Base-by-base conservation (phyloP, 2,888 invertebrate species). In the Rhaphigaster nebulosa region DNA sequence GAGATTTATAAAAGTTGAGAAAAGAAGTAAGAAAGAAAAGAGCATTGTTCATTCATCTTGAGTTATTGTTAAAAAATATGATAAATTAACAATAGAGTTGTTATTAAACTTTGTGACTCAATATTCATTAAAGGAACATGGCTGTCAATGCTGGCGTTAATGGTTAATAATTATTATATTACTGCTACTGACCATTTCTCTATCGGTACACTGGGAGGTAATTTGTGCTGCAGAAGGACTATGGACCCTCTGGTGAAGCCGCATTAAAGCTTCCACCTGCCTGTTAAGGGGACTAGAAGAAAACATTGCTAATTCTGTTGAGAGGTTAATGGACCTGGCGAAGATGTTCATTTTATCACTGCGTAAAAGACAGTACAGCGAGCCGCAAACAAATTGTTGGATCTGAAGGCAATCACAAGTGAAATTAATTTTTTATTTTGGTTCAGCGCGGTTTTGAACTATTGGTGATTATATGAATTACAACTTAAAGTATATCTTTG, bases 301-400 rank as follows among this genome's bases (percentile, higher is more conserved):
- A n/a, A 90, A 26, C 20, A 23, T 13, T 26, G 60, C 4, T 38
- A 90, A 60, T 56, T 84, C 90, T 60, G 54, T n/a, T 23, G 84
- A 54, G n/a, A 90, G 87, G 20, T 80, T 80, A 13, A 90, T 20
- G 6, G 90, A 90, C 15, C 90, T 80, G 29, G 90, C 90, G 13
- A 90, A 90, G 90, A 90, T 90, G 90, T 90, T 90, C 18, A 90
- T 38, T 87, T 90, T 90, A 54, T 94, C 94, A 91, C 94, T 94
- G 34, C 94, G 94, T 90, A 95, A 93, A 18, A 95, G 93, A 92
- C 94, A 95, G 93, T 95, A 95, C 90, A 95, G 93, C 26, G 94
- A 94, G 56, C 95, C 95, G 92, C 95, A 94, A 6, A 95, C 94
- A 93, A 95, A 95, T 0, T 95, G 94, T 60, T 94, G 93, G 87